These are phyloP conservation scores for Diarsia rubi DNA, from an alignment of 2,888 invertebrate species.

Conservation along the genomic window DNA sequence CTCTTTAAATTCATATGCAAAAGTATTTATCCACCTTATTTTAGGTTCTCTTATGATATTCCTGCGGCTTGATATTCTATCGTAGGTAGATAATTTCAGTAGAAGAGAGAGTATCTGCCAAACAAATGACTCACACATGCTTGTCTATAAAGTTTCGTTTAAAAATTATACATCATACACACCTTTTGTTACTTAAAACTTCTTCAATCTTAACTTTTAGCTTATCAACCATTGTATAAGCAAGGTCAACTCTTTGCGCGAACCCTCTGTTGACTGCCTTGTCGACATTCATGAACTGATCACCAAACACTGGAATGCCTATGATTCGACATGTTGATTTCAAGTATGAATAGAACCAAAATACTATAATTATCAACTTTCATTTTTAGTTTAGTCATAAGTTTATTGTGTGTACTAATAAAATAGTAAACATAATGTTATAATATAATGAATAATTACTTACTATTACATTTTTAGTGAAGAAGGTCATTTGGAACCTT, in stretches of 20 bases:
- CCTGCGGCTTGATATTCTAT: not conserved
- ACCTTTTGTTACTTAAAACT: constrained; percentile 67
- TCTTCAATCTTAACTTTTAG: constrained; percentile 69
- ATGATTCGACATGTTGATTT: too few relatives aligned
- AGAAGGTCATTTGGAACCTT: too few relatives aligned
- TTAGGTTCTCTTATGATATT: not conserved
- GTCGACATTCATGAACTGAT: constrained; percentile 73
- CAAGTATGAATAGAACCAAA: too few relatives aligned
- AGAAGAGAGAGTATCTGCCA: not conserved
- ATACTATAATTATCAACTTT: too few relatives aligned
- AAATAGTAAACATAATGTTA: too few relatives aligned
- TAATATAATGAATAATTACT: too few relatives aligned
- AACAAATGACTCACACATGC: not conserved
- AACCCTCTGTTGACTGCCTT: constrained; percentile 71
- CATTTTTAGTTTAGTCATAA: too few relatives aligned
- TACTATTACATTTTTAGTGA: too few relatives aligned
- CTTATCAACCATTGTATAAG: constrained; percentile 64
- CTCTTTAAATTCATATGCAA: not conserved
- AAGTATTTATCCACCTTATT: not conserved
- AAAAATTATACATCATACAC: constrained; percentile 29
- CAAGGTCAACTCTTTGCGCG: constrained; percentile 68
- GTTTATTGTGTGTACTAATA: too few relatives aligned
- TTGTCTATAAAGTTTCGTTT: not conserved
- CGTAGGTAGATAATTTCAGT: not conserved
- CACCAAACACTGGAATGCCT: constrained; percentile 75